phyloP scores from a whole-genome alignment of 1,140 invertebrate genomes.

The Cyclargus thomasi region DNA sequence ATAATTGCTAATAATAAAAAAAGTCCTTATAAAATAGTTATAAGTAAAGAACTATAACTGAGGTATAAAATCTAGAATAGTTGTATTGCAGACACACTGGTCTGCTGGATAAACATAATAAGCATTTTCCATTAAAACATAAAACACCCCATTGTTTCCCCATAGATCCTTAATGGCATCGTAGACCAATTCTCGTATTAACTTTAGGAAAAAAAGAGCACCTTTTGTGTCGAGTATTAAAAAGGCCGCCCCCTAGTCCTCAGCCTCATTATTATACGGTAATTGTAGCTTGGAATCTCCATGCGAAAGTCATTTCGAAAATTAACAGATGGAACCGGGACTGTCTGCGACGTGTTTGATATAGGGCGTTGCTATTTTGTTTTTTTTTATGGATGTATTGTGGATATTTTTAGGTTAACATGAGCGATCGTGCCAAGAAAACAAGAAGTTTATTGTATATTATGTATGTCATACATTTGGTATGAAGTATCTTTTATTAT shows the following conservation, averaged over 20 bases:
- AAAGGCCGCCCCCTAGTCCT: slow-evolving; percentile 40
- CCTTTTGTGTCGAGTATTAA: slow-evolving; percentile 34
- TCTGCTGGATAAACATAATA: too few species aligned
- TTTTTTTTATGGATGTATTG: neutral
- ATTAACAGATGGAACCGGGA: slow-evolving; percentile 29
- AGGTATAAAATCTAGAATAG: too few species aligned
- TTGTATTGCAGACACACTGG: too few species aligned
- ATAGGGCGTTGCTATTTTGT: slow-evolving; percentile 11
- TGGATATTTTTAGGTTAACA: neutral
- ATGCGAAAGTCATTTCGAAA: slow-evolving; percentile 35
- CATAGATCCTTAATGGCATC: slow-evolving; percentile 32
- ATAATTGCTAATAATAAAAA: too few species aligned
- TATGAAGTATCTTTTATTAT: too few species aligned
- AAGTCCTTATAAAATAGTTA: too few species aligned
- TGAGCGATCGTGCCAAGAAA: neutral
- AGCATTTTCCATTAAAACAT: too few species aligned
- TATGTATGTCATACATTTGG: too few species aligned
- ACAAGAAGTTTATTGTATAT: too few species aligned
- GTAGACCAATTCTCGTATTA: slow-evolving; percentile 37
- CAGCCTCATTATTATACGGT: slow-evolving; percentile 38
- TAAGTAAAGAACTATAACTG: too few species aligned
- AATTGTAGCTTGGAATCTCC: slow-evolving; percentile 27
- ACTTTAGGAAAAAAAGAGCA: slow-evolving; percentile 33
- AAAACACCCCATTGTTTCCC: slow-evolving; percentile 26
- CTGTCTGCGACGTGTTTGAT: slow-evolving; percentile 21